Conservation (phyloP, 2,797 vertebrate genomes). For the Nyctibius grandis region DNA sequence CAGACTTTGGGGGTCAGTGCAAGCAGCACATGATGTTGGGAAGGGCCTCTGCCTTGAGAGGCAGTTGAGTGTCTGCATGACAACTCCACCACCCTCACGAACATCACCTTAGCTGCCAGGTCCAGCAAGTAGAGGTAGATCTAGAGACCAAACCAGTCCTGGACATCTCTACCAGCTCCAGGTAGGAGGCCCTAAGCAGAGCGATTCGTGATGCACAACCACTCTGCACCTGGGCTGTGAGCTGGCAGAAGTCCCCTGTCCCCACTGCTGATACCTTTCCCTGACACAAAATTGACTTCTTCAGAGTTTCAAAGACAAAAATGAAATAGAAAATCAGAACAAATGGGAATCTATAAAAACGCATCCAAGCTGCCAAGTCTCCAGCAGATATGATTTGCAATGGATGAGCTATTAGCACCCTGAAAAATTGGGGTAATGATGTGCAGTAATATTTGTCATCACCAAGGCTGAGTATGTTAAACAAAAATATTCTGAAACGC, state of each 20-base stretch:
- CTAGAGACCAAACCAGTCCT: not conserved
- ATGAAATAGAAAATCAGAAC: not conserved
- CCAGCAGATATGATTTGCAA: slow-evolving; percentile 4
- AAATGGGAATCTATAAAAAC: slow-evolving; percentile 12
- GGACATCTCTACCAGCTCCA: not conserved
- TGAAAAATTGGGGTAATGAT: slow-evolving; percentile 46
- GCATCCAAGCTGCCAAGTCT: not conserved
- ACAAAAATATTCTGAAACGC: slow-evolving; percentile 32
- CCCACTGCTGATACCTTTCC: accelerated
- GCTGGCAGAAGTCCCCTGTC: not conserved
- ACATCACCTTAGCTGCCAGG: not conserved
- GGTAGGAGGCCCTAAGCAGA: not conserved
- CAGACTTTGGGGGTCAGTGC: not conserved
- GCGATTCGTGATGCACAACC: not conserved
- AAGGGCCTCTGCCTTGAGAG: not conserved
- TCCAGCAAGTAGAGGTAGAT: not conserved
- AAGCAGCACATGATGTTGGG: not conserved
- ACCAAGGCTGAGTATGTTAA: slow-evolving; percentile 8
- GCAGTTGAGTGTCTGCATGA: not conserved
- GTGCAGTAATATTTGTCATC: slow-evolving; percentile 43
- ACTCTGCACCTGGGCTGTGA: not conserved
- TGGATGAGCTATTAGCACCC: slow-evolving; percentile 19
- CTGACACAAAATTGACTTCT: not conserved
- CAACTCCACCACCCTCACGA: not conserved
- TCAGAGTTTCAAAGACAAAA: slow-evolving; percentile 8